Evolutionary conservation across 2,113 vertebrate species (phyloP), one percentile per base, ranked within the genome.

Genomic region (Pedetes capensis): DNA sequence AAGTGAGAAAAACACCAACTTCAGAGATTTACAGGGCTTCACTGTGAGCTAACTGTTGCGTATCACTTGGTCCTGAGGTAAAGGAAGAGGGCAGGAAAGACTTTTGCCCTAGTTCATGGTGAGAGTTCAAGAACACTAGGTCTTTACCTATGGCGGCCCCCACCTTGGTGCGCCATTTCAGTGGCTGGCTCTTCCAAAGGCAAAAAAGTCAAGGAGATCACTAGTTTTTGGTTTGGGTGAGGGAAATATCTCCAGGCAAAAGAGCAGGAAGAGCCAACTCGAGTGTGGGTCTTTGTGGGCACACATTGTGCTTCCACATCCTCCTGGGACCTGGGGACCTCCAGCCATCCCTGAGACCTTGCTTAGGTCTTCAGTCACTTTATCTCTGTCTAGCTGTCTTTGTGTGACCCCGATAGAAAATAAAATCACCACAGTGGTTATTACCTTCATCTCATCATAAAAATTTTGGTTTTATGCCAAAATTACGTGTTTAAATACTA

Each of bases 291-390:
- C 10, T 47, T 18, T 0, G 8, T 13, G 23, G 16, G 64, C 3
- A 3, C 4, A 0, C 3, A 17, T 5, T 29, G 55, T 2, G 72
- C 37, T 32, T 47, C 17, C 80, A n/a, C 1, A 3, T 1, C 5
- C 16, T 25, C 37, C 10, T 2, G 55, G 51, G 29, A 51, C 59
- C 71, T 0, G 4, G 22, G 17, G 29, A 14, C 20, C 29, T 0
- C 51, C 18, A 8, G 17, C 14, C 61, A 13, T 20, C 11, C 20
- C 59, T 2, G 10, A 64, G n/a, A n/a, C 55, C 34, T 23, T 4
- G 13, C 61, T 34, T 27, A 12, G 3, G 14, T 42, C 55, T 59
- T 49, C n/a, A 42, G 29, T 42, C 2, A 14, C 44, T 39, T 72
- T 44, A 55, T 44, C 61, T 47, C 7, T 6, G 17, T 53, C 32